phyloP scores from a whole-genome alignment of 2,113 vertebrate species.

The Epinephelus moara region DNA sequence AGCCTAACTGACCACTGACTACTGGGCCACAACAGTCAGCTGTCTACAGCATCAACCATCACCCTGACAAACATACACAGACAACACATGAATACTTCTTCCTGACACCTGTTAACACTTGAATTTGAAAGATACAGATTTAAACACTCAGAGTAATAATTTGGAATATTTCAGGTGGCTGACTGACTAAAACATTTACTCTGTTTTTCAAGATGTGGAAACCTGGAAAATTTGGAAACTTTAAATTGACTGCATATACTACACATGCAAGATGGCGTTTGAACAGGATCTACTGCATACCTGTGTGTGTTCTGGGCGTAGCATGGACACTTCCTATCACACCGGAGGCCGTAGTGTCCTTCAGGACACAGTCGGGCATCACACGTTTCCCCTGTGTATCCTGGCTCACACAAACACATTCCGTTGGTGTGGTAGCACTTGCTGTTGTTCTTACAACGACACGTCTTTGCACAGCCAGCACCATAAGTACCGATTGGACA shows the following conservation, averaged over 20 bases:
- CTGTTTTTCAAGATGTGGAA: background rate
- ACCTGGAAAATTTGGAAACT: background rate
- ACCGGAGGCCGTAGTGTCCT: conserved; percentile 91
- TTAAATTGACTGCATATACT: background rate
- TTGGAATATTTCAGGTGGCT: background rate
- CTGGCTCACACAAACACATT: conserved; percentile 91
- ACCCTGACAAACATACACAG: conserved; percentile 37
- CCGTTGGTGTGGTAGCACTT: conserved; percentile 94
- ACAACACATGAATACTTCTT: background rate
- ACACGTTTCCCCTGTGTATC: conserved; percentile 90
- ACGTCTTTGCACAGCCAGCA: conserved; percentile 86
- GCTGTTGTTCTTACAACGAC: conserved; percentile 90
- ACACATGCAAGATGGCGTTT: background rate
- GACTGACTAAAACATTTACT: background rate
- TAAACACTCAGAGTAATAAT: background rate
- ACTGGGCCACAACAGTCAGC: conserved; percentile 1
- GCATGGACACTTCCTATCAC: conserved; percentile 92
- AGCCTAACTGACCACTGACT: conserved; percentile 64
- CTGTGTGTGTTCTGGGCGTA: conserved; percentile 88
- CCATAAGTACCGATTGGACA: conserved; percentile 92
- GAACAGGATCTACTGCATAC: conserved; percentile 70
- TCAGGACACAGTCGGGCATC: conserved; percentile 90
- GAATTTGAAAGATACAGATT: background rate
- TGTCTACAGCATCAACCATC: background rate
- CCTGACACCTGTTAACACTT: background rate